Base-by-base conservation (phyloP, 2,888 invertebrate genomes). In the Allophyes oxyacanthae region DNA sequence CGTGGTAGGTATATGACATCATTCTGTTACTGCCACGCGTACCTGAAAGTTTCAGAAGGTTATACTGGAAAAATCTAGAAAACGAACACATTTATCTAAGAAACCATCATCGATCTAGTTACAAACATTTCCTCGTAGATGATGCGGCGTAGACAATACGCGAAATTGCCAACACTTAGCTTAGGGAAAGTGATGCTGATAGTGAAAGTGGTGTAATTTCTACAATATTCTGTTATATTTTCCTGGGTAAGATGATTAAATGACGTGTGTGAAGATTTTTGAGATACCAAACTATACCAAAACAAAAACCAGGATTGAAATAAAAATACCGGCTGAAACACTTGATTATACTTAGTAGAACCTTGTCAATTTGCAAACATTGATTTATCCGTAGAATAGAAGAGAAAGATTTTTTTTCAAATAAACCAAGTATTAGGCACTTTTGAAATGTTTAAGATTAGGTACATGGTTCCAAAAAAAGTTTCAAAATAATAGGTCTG, bases 121-220 rank as follows among this genome's bases (percentile, higher is more conserved):
- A 15, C 14, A 34, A 20, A 3, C 20, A 55, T 32, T 65, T 70
- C 67, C 71, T 55, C 28, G 26, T 14, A 7, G 3, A n/a, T 63
- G 65, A 71, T 71, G 56, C 40, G 30, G 42, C 72, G 58, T 72
- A 53, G 46, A 72, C 52, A 59, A 72, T 51, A 45, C 72, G 67
- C 40, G 42, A 59, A 59, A 67, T 67, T 53, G 36, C 45, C n/a
- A 14, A 1, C 63, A 45, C 11, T 49, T 46, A 61, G 46, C 11
- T 46, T 49, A 57, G 75, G 51, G 72, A 74, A 71, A 75, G 75
- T 65, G 25, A 14, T 4, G 30, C 25, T 34, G 41, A 64, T 13
- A 42, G 74, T 43, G 72, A 72, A 72, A 72, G 74, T 52, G 14
- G 11, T 49, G 26, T 45, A 13, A 41, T 68, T 52, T 34, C 11